Evolutionary conservation across 2,113 vertebrate species (phyloP), one percentile per base, ranked within the genome.

Genomic region (Chloebia gouldiae): DNA sequence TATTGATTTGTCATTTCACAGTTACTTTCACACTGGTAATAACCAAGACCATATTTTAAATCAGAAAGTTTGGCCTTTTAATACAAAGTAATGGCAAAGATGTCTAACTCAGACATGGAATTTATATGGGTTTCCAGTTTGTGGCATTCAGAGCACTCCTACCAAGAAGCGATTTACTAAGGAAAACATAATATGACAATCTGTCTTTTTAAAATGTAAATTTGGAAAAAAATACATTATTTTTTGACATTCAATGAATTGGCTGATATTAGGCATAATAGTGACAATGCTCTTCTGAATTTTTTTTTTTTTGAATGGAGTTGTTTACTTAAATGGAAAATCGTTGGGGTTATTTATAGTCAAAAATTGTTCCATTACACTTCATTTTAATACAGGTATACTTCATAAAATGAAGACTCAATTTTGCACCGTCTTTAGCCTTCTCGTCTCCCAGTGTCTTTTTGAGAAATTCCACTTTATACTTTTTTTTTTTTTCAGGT

Each of bases 261-360:
- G 7, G 59, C 65, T 81, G 17, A 40, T 70, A 25, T 25, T 59
- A 63, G 45, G 7, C 24, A 23, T 86, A 81, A 33, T 54, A 83
- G 15, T 18, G 50, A 45, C 30, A 1, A 2, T 18, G 8, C n/a
- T 93, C 10, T 53, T 54, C 30, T 37, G 13, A 53, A 9, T 16
- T 44, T 19, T 49, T 49, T 18, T 16, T 28, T 85, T 82, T 77
- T 1, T 1, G 53, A 88, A 78, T 70, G 15, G 22, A 50, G 4
- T 65, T 83, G 6, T 96, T 92, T 93, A 70, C 47, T 70, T 37
- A 71, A 47, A 51, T 64, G 27, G 28, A 81, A 93, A 88, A 45
- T 22, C 82, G 19, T 47, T 82, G 3, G 6, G 5, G 15, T 69
- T 85, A 53, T 73, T 88, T 86, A 23, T 39, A 70, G 33, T 69